Evolutionary conservation across 2,797 vertebrate genomes (phyloP).

Genomic region (Phrynocephalus vlangalii): DNA sequence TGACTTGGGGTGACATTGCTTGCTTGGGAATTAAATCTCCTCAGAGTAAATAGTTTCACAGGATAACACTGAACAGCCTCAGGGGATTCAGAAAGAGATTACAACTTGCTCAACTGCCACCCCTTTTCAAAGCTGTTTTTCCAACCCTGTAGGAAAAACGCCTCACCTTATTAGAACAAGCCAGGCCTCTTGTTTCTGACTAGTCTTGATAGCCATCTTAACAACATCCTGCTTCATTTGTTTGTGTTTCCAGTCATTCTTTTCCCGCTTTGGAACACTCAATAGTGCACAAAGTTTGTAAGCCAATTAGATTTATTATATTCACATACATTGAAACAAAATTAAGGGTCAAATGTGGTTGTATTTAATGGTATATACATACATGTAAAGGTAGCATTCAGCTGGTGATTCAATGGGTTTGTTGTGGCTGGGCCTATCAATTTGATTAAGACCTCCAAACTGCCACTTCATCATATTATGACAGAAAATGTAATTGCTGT

Average conservation of each 20-base stretch:
- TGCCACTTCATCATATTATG: not conserved
- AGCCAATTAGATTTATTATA: too few species aligned
- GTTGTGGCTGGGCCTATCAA: too few species aligned
- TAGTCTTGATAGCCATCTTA: slow-evolving; percentile 14
- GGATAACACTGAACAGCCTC: slow-evolving; percentile 15
- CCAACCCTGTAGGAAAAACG: slow-evolving; percentile 11
- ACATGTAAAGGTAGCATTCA: too few species aligned
- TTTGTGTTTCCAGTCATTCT: not conserved
- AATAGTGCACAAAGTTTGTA: not conserved
- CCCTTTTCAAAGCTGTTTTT: slow-evolving; percentile 17
- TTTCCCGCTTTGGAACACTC: not conserved
- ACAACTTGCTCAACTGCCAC: not conserved
- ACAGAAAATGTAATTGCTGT: not conserved
- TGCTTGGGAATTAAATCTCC: slow-evolving; percentile 14
- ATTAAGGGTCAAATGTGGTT: too few species aligned
- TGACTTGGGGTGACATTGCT: slow-evolving; percentile 38
- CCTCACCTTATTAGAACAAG: not conserved
- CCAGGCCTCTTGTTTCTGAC: not conserved
- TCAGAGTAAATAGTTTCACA: slow-evolving; percentile 30
- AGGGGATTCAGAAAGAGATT: slow-evolving; percentile 16
- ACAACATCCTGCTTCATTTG: not conserved
- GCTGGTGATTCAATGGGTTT: too few species aligned
- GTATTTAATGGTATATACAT: too few species aligned
- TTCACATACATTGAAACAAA: too few species aligned
- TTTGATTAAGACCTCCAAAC: too few species aligned